Conservation (phyloP, 2,113 vertebrate genomes). For the Pomatorhinus ruficollis region DNA sequence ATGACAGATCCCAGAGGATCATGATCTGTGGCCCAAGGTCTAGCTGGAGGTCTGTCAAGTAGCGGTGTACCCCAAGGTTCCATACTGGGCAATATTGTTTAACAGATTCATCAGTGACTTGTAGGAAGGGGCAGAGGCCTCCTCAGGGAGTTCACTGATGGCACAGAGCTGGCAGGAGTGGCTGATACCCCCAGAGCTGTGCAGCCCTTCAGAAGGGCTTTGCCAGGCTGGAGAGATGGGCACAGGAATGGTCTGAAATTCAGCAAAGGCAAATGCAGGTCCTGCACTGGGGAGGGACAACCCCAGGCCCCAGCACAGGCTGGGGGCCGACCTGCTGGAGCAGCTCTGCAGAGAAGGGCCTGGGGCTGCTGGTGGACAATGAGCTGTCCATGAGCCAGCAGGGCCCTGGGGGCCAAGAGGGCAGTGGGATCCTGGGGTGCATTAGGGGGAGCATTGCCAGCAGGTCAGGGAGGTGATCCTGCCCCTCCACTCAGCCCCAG, state of each 20-base stretch:
- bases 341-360: not conserved
- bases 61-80: rapidly evolving
- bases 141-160: not conserved
- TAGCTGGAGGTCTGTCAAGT: not conserved
- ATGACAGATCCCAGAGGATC: not conserved
- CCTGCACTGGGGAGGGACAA: not conserved
- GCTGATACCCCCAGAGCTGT: not conserved
- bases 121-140: not conserved
- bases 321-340: not conserved
- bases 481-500: not conserved
- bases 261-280: not conserved
- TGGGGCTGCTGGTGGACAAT: not conserved
- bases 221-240: not conserved
- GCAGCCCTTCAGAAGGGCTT: not conserved
- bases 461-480: not conserved
- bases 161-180: not conserved
- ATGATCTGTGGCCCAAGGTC: not conserved
- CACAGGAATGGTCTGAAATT: not conserved
- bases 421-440: not conserved
- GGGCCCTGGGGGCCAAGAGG: not conserved
- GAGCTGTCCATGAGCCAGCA: not conserved
- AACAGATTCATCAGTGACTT: rapidly evolving
- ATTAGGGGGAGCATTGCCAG: not conserved
- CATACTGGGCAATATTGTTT: not conserved
- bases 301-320: not conserved